A percentile compares a stretch with the other conserved stretches of the same genome.
Conservation (phyloP, 2,888 invertebrate species). For the Hedychridium roseum region DNA sequence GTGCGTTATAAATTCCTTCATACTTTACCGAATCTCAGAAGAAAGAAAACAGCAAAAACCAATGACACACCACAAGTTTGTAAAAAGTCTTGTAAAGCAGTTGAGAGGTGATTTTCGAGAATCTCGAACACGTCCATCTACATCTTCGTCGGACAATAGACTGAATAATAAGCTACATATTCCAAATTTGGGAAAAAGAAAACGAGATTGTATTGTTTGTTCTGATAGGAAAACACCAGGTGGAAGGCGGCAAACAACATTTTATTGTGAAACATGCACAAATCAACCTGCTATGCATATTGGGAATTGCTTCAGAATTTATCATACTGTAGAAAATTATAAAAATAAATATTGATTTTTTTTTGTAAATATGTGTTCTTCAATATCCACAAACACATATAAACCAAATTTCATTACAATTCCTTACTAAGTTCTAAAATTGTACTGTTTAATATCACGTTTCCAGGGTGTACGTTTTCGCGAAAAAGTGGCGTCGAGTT, state of each 20-base stretch:
- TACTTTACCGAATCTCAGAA: conserved; percentile 25
- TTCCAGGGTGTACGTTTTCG: conserved; percentile 8
- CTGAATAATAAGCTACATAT: conserved; percentile 11
- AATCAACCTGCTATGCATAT: conserved; percentile 16
- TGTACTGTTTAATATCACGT: conserved; percentile 9
- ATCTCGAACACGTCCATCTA: conserved; percentile 9
- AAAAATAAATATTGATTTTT: conserved; percentile 1
- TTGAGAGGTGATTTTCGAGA: conserved; percentile 23
- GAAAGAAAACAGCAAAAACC: conserved; percentile 23
- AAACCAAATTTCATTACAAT: conserved; percentile 4
- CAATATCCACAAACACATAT: conserved; percentile 2
- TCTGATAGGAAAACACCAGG: conserved; percentile 28
- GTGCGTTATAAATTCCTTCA: conserved; percentile 29
- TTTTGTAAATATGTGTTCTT: conserved; percentile 6
- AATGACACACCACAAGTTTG: conserved; percentile 28
- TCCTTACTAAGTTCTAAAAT: conserved; percentile 2
- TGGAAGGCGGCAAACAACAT: conserved; percentile 22
- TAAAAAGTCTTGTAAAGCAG: conserved; percentile 25
- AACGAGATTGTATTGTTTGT: conserved; percentile 34
- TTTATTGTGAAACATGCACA: conserved; percentile 12
- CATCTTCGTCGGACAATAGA: conserved; percentile 16
- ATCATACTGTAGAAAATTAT: conserved; percentile 15
- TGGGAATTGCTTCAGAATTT: conserved; percentile 10
- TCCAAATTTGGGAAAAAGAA: conserved; percentile 13
- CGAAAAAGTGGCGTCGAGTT: conserved; percentile 5